Base-by-base conservation (phyloP, 2,797 vertebrate genomes). In the Darevskia mixta region DNA sequence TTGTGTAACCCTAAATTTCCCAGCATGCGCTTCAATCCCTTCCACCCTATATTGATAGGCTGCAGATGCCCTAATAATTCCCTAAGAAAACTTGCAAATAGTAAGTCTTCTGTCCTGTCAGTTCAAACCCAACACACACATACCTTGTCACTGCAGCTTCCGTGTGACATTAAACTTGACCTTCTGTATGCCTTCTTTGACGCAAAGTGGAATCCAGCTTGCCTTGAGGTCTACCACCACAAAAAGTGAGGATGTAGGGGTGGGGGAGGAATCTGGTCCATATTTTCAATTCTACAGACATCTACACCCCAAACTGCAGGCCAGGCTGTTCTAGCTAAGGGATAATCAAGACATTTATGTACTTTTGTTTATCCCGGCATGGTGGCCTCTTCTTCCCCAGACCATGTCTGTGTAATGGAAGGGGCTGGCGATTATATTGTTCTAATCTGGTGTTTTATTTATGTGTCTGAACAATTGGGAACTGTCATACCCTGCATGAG, bases 381-480 rank as follows among this genome's bases (percentile, higher is more conserved):
- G 1, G 66, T 82, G 87, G 5, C 72, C 27, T 72, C 43, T 38
- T 58, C 41, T 75, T 85, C 91, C 29, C 8, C 10, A 86, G 45
- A 80, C 27, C 27, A 29, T 43, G 35, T 43, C 29, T 82, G 49
- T 87, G 13, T 86, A 41, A 1, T 0, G 25, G n/a, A 17, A 38
- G 86, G n/a, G 45, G 61, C 32, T 89, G 87, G 79, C 73, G 79
- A 82, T 35, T 85, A 2, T 61, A 55, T 32, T 88, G 92, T 85
- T 35, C 11, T 90, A 86, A 92, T 69, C 85, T 88, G 23, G 23
- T 90, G 4, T 88, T 93, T 94, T 87, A 88, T 38, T 92, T 87
- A 77, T 15, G 78, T 92, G 20, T 83, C 79, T 91, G 87, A 93
- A 83, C 76, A 88, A 82, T 0, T 89, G 82, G 79, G 67, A 85